These are phyloP conservation scores for Streblospio benedicti DNA, from an alignment of 1,140 invertebrate genomes.

Conservation along the genomic window DNA sequence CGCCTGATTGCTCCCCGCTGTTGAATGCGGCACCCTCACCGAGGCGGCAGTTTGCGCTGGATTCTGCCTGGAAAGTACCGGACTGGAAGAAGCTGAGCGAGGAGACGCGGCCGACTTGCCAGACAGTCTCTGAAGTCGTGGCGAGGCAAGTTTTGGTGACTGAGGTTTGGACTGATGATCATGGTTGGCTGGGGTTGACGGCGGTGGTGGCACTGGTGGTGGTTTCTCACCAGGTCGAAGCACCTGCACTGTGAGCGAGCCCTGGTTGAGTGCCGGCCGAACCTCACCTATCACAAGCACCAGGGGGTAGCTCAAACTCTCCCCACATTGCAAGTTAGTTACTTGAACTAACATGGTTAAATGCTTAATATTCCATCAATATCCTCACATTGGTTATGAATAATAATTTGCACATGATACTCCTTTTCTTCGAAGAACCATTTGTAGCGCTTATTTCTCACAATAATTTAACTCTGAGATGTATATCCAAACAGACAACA, in stretches of 20 bases:
- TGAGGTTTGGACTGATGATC: slow-evolving; percentile 15
- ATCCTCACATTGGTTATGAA: too few relatives aligned
- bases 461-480: too few relatives aligned
- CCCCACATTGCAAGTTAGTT: slow-evolving; percentile 31
- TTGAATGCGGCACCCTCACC: too few relatives aligned
- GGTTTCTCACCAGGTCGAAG: too few relatives aligned
- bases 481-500: too few relatives aligned
- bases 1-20: too few relatives aligned
- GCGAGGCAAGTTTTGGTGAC: slow-evolving; percentile 15
- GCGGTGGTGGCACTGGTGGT: too few relatives aligned
- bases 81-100: not conserved
- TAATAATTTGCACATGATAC: too few relatives aligned
- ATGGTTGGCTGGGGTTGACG: not conserved
- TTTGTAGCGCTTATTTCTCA: too few relatives aligned
- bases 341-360: slow-evolving; percentile 39
- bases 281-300: slow-evolving; percentile 39
- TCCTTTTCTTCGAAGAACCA: too few relatives aligned
- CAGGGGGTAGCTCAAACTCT: slow-evolving; percentile 31
- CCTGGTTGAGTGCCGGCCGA: not conserved
- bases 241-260: not conserved
- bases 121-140: slow-evolving; percentile 19
- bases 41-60: too few relatives aligned
- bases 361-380: too few relatives aligned
- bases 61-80: not conserved
- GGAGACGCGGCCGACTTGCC: slow-evolving; percentile 25